These are phyloP conservation scores for Ictalurus furcatus DNA, from an alignment of 2,113 vertebrate genomes.

Conservation along the genomic window DNA sequence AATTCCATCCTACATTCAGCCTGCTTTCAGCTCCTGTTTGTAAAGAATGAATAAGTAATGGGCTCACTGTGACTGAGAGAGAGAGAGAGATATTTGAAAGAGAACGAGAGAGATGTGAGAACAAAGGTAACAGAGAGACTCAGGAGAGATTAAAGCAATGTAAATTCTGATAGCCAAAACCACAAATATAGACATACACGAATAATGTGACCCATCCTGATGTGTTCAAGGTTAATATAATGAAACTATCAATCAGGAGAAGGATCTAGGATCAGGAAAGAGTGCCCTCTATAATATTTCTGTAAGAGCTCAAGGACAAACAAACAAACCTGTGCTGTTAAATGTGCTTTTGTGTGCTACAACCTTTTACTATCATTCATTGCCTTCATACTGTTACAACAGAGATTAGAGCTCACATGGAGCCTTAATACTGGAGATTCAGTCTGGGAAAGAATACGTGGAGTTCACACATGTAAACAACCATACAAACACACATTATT, in stretches of 20 bases:
- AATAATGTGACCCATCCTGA: neutral
- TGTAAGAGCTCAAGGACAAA: neutral
- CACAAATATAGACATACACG: neutral
- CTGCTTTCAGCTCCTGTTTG: conserved; percentile 38
- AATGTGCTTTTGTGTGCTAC: neutral
- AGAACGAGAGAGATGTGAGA: neutral
- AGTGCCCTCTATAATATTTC: neutral
- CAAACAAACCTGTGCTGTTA: neutral
- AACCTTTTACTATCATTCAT: neutral
- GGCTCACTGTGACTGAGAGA: conserved; percentile 18
- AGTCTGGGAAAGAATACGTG: neutral
- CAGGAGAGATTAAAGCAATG: neutral
- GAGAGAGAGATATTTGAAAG: neutral
- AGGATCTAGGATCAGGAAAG: neutral
- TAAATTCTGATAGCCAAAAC: neutral
- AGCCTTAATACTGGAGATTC: neutral
- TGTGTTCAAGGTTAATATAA: neutral
- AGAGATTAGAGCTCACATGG: neutral
- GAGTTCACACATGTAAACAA: conserved; percentile 11
- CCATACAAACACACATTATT: neutral
- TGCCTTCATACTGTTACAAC: neutral
- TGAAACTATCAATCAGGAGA: neutral
- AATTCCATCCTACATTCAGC: conserved; percentile 43
- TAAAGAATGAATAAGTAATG: conserved; percentile 51
- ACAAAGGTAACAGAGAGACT: neutral